Evolutionary conservation across 2,113 vertebrate species (phyloP).

Genomic region (Anser cygnoides): DNA sequence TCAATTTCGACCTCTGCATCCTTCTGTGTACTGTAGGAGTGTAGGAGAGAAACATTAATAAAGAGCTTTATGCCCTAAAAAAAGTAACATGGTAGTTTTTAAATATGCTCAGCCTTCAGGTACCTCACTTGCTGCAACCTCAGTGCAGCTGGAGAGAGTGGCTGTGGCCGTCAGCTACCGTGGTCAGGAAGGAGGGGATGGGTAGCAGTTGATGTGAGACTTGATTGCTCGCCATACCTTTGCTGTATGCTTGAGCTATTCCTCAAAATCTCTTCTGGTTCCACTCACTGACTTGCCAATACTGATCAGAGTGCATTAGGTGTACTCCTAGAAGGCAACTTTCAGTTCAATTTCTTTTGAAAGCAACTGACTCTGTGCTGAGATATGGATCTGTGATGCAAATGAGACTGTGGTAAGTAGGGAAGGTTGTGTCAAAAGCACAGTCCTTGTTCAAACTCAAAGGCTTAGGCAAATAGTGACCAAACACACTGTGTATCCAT

Average conservation of each 20-base stretch:
- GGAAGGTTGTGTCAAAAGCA: not conserved
- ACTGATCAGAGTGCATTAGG: not conserved
- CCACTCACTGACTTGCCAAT: not conserved
- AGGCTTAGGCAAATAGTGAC: not conserved
- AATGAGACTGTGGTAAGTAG: not conserved
- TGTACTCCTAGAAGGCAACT: not conserved
- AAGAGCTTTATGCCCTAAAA: not conserved
- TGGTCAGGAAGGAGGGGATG: not conserved
- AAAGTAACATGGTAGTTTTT: not conserved
- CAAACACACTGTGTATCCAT: not conserved
- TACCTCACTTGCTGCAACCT: not conserved
- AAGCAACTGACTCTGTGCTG: not conserved
- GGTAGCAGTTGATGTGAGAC: not conserved
- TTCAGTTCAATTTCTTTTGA: not conserved
- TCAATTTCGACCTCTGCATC: not conserved
- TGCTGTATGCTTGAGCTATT: not conserved
- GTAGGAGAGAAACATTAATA: not conserved
- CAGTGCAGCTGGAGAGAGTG: not conserved
- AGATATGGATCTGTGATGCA: fast-evolving
- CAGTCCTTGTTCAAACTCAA: not conserved
- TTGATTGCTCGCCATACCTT: not conserved
- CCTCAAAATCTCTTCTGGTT: not conserved
- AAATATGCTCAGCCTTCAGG: not conserved
- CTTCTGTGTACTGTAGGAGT: not conserved
- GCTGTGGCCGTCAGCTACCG: not conserved